Evolutionary conservation across 1,140 invertebrate genomes (phyloP).

Genomic region (Riptortus pedestris): DNA sequence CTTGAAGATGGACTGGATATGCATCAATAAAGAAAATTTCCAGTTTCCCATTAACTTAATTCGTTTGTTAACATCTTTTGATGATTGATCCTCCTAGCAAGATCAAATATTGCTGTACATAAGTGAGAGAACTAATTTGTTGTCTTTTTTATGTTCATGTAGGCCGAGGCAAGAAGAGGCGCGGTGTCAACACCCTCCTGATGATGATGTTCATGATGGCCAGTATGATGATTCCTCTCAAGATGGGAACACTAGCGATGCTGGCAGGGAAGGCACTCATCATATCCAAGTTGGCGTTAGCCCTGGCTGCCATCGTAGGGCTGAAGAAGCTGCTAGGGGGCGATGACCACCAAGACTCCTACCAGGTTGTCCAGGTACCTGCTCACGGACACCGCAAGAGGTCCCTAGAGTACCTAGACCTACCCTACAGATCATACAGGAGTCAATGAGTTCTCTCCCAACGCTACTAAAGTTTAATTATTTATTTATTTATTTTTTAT

Average conservation of each 20-base stretch:
- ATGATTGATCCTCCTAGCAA: background rate
- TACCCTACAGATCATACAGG: slow-evolving; percentile 10
- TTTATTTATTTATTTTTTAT: no score
- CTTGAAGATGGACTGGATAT: no score
- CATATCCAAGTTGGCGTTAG: slow-evolving; percentile 67
- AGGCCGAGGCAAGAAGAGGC: slow-evolving; percentile 50
- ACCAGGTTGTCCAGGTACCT: slow-evolving; percentile 27
- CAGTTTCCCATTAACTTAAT: no score
- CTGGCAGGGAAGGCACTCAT: slow-evolving; percentile 73
- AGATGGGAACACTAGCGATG: slow-evolving; percentile 64
- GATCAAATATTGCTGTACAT: background rate
- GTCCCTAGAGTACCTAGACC: background rate
- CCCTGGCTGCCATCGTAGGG: slow-evolving; percentile 68
- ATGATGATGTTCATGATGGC: slow-evolving; percentile 65
- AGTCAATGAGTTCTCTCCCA: no score
- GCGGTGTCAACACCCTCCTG: slow-evolving; percentile 58
- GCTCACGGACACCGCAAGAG: slow-evolving; percentile 9
- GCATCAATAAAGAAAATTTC: no score
- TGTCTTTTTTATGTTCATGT: slow-evolving; percentile 13
- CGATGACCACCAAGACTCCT: slow-evolving; percentile 28
- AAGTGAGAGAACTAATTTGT: background rate
- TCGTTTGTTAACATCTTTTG: no score
- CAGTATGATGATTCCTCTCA: slow-evolving; percentile 64
- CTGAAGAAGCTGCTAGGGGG: slow-evolving; percentile 61
- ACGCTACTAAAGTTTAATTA: no score